phyloP scores from a whole-genome alignment of 2,888 invertebrate genomes.

The Ametastegia equiseti region DNA sequence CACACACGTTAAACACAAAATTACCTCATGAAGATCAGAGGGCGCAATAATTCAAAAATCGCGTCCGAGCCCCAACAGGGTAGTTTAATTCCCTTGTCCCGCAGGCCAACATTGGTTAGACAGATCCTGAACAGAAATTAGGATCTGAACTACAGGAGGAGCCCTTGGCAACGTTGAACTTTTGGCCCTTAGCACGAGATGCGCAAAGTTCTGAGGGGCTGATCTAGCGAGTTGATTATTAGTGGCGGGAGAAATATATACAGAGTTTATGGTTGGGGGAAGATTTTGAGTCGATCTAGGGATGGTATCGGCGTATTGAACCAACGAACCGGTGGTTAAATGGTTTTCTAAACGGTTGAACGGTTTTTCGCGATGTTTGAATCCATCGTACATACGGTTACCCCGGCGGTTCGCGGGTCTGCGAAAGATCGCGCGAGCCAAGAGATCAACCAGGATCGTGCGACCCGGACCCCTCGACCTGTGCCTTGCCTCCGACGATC shows the following conservation, averaged over 20 bases:
- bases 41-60: not conserved
- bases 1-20: not conserved
- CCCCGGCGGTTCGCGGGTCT: conserved; percentile 41
- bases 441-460: conserved; percentile 76
- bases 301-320: not conserved
- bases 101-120: not conserved
- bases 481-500: conserved; percentile 57
- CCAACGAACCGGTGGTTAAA: conserved; percentile 58
- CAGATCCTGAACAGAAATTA: not conserved
- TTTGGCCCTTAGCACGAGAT: not conserved
- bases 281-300: not conserved
- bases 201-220: not conserved
- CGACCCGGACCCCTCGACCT: conserved; percentile 75
- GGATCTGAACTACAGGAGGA: not conserved
- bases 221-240: not conserved
- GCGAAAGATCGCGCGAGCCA: conserved; percentile 73
- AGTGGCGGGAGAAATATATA: not conserved
- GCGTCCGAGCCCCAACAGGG: no score
- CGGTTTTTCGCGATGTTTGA: conserved; percentile 17
- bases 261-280: not conserved
- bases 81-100: not conserved
- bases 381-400: conserved; percentile 23
- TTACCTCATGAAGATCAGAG: not conserved
- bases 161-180: not conserved
- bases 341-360: conserved; percentile 59